A percentile compares a stretch with the other conserved stretches of the same genome.
These are phyloP conservation scores for Agrochola litura DNA, from an alignment of 2,888 invertebrate species.

Conservation along the genomic window DNA sequence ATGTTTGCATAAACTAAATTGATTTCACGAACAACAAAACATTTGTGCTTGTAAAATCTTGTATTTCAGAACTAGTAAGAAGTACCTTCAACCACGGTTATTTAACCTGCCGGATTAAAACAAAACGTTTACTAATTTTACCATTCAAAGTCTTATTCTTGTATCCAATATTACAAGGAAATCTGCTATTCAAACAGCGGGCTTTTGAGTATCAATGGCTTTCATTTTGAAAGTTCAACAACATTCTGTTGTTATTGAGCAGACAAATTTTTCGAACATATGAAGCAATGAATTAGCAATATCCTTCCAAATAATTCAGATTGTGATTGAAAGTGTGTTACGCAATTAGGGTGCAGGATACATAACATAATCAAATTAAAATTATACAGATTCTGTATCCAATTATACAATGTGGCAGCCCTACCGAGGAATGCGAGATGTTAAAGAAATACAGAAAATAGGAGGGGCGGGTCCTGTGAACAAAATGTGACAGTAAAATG, in stretches of 20 bases:
- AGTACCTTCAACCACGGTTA: background rate
- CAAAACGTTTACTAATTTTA: background rate
- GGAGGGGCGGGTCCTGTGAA: background rate
- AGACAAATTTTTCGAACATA: too few relatives aligned
- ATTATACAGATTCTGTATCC: background rate
- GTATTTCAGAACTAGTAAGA: background rate
- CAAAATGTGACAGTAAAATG: background rate
- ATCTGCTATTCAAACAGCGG: background rate
- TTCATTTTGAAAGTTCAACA: too few relatives aligned
- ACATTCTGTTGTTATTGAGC: too few relatives aligned
- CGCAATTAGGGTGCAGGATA: background rate
- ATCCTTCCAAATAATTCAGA: too few relatives aligned
- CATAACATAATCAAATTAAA: too few relatives aligned
- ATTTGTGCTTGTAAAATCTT: background rate
- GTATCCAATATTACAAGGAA: background rate
- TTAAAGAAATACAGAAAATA: constrained; percentile 20
- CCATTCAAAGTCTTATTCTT: background rate
- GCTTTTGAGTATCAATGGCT: too few relatives aligned
- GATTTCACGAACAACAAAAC: background rate
- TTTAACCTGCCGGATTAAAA: background rate
- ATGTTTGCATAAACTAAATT: too few relatives aligned
- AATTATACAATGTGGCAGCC: background rate
- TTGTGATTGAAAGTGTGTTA: too few relatives aligned
- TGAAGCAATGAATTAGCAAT: too few relatives aligned
- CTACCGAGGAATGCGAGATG: background rate